Base-by-base conservation (phyloP, 2,113 vertebrate genomes). In the Prinia subflava region DNA sequence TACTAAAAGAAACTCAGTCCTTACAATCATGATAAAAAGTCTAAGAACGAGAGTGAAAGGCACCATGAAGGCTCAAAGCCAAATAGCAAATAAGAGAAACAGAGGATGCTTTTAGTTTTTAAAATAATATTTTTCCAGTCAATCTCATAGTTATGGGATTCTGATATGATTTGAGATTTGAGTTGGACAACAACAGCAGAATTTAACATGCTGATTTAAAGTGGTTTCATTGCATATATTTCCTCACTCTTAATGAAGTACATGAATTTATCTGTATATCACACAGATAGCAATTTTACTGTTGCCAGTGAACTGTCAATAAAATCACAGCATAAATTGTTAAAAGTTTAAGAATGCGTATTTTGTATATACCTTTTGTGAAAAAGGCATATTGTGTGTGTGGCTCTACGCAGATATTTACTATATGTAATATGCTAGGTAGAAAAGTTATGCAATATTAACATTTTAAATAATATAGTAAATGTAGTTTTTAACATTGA, bases 271-370 rank as follows among this genome's bases (percentile, higher is more conserved):
- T 49, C 25, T 56, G 11, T 33, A 0, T 39, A 60, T 31, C 3
- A 1, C 16, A 39, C 39, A 39, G 39, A 39, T 44, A 68, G 15
- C 16, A 60, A 60, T 30, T 89, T 52, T 60, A 69, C 12, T 65
- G 21, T n/a, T 25, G 37, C 31, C 37, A 52, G 14, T 8, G 11
- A 57, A 23, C 25, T n/a, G 41, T 15, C 31, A 49, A 10, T 12
- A 87, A 37, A 21, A 59, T 20, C 11, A 41, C 20, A 76, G 25
- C 11, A 11, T 50, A 69, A 59, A 57, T 0, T 59, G 27, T 21
- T 52, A 15, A 24, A 71, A 30, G 24, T 57, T 59, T 30, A 64
- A 35, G 21, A 53, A 28, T 0, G 0, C 6, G 0, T 49, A 25
- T 27, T 79, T 49, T 82, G 8, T 14, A 25, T 35, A 11, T 13